Conservation (phyloP, 2,888 invertebrate genomes). For the Chouioia cunea region DNA sequence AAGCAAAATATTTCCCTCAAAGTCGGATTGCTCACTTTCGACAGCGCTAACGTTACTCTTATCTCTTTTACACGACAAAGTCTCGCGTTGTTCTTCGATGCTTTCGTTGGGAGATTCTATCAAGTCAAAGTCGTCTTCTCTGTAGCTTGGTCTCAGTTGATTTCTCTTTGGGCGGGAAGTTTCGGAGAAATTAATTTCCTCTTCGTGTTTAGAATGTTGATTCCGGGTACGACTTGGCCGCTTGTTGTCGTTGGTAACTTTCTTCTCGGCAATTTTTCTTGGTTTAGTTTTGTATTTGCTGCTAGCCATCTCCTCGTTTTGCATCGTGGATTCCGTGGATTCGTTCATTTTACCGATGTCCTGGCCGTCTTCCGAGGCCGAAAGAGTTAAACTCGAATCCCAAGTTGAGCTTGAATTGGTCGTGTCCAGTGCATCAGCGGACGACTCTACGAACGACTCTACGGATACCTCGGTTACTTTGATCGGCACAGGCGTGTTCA, state of each 20-base stretch:
- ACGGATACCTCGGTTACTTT: neutral
- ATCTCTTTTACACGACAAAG: neutral
- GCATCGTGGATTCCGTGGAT: no score
- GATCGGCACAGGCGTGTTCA: conserved; percentile 44
- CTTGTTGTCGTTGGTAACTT: conserved; percentile 11
- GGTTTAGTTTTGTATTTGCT: neutral
- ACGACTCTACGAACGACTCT: no score
- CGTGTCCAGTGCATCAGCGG: no score
- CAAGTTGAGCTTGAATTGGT: no score
- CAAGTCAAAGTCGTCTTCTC: conserved; percentile 50
- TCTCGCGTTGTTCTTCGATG: neutral
- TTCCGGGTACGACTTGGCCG: conserved; percentile 37
- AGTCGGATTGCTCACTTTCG: conserved; percentile 2
- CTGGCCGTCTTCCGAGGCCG: no score
- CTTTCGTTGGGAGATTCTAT: conserved; percentile 16
- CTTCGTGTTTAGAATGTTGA: conserved; percentile 12
- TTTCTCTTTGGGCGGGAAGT: conserved; percentile 49
- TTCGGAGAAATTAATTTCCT: conserved; percentile 7
- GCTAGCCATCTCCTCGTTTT: neutral
- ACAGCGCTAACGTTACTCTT: neutral
- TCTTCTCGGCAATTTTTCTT: conserved; percentile 2
- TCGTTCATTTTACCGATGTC: no score
- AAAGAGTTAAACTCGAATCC: no score
- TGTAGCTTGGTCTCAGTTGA: conserved; percentile 49
- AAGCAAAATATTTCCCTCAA: conserved; percentile 8